phyloP scores from a whole-genome alignment of 2,797 vertebrate species.

The Sebastes paucispinis region DNA sequence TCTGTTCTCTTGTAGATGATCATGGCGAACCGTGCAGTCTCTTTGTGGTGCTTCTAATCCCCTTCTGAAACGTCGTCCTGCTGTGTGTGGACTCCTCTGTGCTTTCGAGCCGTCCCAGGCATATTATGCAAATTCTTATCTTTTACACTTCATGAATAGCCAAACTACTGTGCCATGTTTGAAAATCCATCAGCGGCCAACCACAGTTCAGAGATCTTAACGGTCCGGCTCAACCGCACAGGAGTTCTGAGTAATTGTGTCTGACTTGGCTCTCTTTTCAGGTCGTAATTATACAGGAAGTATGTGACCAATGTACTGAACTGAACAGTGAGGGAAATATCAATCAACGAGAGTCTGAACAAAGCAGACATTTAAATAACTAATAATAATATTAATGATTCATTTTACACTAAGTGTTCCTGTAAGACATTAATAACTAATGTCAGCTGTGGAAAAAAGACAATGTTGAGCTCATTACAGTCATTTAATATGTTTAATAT shows the following conservation, averaged over 20 bases:
- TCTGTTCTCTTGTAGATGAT: not conserved
- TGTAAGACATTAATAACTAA: not conserved
- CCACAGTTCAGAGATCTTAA: not conserved
- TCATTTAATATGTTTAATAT: not conserved
- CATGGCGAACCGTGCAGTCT: conserved; percentile 35
- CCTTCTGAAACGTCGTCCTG: not conserved
- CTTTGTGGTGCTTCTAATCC: conserved; percentile 8
- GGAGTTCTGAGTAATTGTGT: not conserved
- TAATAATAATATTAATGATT: not conserved
- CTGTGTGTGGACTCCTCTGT: conserved; percentile 5
- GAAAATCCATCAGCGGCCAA: not conserved
- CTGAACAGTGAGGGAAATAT: not conserved
- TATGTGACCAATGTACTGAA: not conserved
- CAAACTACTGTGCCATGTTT: conserved; percentile 5
- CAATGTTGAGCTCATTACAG: not conserved
- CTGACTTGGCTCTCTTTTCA: not conserved
- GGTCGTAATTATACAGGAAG: not conserved
- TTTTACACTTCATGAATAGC: not conserved
- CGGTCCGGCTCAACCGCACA: not conserved
- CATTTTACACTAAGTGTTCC: not conserved
- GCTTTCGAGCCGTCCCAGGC: not conserved
- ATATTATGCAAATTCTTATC: conserved; percentile 70
- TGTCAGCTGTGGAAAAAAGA: not conserved
- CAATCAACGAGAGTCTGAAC: not conserved
- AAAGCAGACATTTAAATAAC: not conserved